These are phyloP conservation scores for Alectura lathami DNA, from an alignment of 2,113 vertebrate species.

Conservation along the genomic window DNA sequence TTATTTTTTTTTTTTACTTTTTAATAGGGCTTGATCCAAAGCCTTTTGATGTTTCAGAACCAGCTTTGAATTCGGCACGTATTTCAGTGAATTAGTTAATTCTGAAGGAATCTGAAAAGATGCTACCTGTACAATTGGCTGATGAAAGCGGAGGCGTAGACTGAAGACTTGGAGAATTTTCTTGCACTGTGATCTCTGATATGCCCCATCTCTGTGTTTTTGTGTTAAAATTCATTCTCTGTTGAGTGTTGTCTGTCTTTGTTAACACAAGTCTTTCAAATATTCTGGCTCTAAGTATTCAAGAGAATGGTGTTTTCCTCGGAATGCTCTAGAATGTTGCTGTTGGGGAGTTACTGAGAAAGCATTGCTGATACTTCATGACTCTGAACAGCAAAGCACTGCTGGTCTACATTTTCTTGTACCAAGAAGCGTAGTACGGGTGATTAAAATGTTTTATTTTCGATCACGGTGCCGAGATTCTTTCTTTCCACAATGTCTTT, in stretches of 20 bases:
- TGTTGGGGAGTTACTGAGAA: not conserved
- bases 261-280: not conserved
- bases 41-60: slow-evolving; percentile 26
- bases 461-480: not conserved
- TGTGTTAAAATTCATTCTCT: not conserved
- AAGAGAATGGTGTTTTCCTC: not conserved
- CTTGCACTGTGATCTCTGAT: not conserved
- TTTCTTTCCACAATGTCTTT: not conserved
- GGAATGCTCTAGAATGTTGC: not conserved
- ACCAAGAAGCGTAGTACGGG: not conserved
- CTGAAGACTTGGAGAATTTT: not conserved
- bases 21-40: not conserved
- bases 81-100: slow-evolving; percentile 10
- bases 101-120: not conserved
- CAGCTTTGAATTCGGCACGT: not conserved
- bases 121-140: not conserved
- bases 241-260: not conserved
- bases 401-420: not conserved
- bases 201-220: not conserved
- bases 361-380: not conserved
- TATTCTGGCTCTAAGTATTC: not conserved
- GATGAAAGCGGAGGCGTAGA: slow-evolving; percentile 13
- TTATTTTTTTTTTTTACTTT: not conserved
- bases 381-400: not conserved
- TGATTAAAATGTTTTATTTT: not conserved